Base-by-base conservation (phyloP, 1,140 invertebrate species). In the Mamestra configurata region DNA sequence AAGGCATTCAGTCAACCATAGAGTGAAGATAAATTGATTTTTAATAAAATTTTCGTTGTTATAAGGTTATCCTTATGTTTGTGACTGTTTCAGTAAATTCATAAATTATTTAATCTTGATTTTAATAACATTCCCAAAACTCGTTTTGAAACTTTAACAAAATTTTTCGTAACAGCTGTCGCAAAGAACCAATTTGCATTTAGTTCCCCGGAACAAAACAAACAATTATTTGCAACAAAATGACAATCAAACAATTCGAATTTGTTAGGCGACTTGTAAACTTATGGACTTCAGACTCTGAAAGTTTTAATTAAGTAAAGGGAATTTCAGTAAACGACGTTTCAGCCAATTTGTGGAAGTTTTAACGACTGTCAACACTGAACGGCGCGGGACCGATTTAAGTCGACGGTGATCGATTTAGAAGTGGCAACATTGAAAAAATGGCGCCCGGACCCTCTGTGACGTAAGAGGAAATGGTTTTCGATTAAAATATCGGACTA, bases 281-380 rank as follows among this genome's bases (percentile, higher is more conserved):
- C 66, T 79, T 72, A 79, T 79, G 68, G 68, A 61, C 53, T 55
- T 49, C 53, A 61, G 51, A 77, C 27, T 77, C 13, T n/a, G 43
- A 78, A 91, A 90, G 86, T 90, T 90, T 90, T 88, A 92, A 92
- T 92, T 90, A 90, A 89, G 85, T 82, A 79, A 83, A 88, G 82
- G 83, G 78, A 82, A 88, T 81, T 85, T 80, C 72, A 73, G 70
- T 86, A 81, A 88, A 85, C 81, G 85, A 80, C 88, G 86, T 88
- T 87, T 73, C 77, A 79, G 78, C 49, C 85, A 85, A 89, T 88
- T 89, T 88, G 75, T 85, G 84, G 84, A 66, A 90, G 83, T 87
- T 86, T 83, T 84, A 85, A 87, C 83, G 80, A 88, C 79, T 87
- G 87, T 87, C 84, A 86, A 87, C 84, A 87, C 64, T 46, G 78